Conservation (phyloP, 2,113 vertebrate genomes). For the Petaurus breviceps region DNA sequence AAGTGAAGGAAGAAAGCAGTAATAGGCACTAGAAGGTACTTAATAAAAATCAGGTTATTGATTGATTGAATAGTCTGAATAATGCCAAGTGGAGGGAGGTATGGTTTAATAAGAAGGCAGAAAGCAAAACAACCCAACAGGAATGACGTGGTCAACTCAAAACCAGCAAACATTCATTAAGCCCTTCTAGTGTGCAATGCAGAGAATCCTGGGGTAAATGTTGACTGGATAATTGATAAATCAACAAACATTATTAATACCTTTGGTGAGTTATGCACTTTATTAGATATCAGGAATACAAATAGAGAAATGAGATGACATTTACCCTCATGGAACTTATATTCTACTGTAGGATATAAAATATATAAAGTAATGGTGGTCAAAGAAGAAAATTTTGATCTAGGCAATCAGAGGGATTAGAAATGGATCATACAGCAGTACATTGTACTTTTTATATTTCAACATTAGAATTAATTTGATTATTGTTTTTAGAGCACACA, state of each 20-base stretch:
- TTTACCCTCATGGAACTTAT: background rate
- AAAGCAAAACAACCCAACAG: background rate
- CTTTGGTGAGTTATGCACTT: background rate
- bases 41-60: background rate
- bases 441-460: background rate
- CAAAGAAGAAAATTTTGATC: background rate
- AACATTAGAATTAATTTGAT: background rate
- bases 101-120: background rate
- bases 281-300: background rate
- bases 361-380: background rate
- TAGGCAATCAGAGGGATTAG: background rate
- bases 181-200: background rate
- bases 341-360: background rate
- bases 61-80: background rate
- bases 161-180: background rate
- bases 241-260: background rate
- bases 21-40: background rate
- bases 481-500: background rate
- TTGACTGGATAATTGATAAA: background rate
- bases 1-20: background rate
- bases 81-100: background rate
- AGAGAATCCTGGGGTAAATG: background rate
- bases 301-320: background rate
- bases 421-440: background rate
- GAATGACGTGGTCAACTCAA: background rate